Evolutionary conservation across 2,113 vertebrate species (phyloP), one percentile per base, ranked within the genome.

Genomic region (Mus pahari): DNA sequence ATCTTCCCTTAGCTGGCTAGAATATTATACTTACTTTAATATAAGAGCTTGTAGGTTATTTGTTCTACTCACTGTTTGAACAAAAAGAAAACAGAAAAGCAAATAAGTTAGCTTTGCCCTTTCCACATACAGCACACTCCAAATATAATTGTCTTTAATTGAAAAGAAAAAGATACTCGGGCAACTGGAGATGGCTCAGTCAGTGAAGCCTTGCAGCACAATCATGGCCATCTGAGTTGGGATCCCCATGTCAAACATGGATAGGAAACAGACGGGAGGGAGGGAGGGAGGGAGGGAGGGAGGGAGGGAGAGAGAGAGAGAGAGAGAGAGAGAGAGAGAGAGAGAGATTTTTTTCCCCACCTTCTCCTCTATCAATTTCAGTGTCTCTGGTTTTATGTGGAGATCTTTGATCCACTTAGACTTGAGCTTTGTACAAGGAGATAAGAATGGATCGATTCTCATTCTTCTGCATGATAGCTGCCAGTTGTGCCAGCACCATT

Each of bases 71-170:
- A 82, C 74, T 94, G 92, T 39, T 93, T 84, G 62, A 75, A 94
- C 31, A 92, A 93, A 89, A 95, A 82, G 55, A 84, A 53, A 88
- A 84, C 53, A 92, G 48, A 79, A 88, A 97, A 96, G 88, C 79
- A 95, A 87, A 26, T 92, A 97, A 55, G 95, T 91, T 94, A 94
- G 73, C 60, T 96, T 95, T 95, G 39, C 5, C 95, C 68, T 97
- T 90, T 71, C 88, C 71, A 96, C 60, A 87, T 86, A 74, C 22
- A 84, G 55, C 87, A n/a, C 64, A 83, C 92, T 97, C 77, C 64
- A 60, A 94, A 86, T 89, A 77, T 48, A 95, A 48, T 94, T 96
- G 50, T 94, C 16, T 95, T 95, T 96, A 55, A 26, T 86, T 96
- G 92, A 86, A 90, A 42, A 97, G 42, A 78, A 16, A 84, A 86